Conservation (phyloP, 2,113 vertebrate genomes). For the Phalacrocorax pelagicus region DNA sequence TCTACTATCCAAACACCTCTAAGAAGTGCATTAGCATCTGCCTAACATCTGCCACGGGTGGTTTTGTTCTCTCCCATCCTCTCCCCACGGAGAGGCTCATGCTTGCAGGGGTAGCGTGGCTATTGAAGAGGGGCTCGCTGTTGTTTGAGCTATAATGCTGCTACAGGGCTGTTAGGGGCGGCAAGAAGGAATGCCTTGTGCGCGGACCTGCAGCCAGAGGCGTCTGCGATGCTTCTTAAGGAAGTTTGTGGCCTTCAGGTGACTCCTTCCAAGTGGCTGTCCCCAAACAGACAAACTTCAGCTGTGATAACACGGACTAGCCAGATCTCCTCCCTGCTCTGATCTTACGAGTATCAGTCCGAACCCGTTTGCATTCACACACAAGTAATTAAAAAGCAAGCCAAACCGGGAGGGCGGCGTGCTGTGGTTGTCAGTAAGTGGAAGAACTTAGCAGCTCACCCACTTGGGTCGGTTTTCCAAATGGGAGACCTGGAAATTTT, state of each 20-base stretch:
- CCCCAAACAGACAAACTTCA: neutral
- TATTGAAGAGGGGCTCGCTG: neutral
- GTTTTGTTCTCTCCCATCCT: neutral
- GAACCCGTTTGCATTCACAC: neutral
- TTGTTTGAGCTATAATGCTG: neutral
- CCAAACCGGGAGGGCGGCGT: neutral
- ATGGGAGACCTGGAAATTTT: neutral
- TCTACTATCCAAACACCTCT: neutral
- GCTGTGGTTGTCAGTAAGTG: neutral
- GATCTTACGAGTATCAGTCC: neutral
- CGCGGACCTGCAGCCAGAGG: neutral
- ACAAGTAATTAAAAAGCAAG: neutral
- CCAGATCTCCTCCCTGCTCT: neutral
- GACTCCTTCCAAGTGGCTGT: neutral
- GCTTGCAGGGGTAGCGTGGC: neutral
- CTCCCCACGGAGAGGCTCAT: fast-evolving
- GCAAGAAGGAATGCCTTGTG: neutral
- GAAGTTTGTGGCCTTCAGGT: neutral
- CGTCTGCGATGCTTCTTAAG: neutral
- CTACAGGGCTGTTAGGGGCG: neutral
- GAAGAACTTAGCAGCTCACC: neutral
- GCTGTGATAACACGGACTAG: fast-evolving
- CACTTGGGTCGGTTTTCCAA: neutral
- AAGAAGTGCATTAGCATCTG: constrained; percentile 28
- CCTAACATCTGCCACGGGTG: neutral